Conservation (phyloP, 2,888 invertebrate genomes). For the Oscheius onirici region DNA sequence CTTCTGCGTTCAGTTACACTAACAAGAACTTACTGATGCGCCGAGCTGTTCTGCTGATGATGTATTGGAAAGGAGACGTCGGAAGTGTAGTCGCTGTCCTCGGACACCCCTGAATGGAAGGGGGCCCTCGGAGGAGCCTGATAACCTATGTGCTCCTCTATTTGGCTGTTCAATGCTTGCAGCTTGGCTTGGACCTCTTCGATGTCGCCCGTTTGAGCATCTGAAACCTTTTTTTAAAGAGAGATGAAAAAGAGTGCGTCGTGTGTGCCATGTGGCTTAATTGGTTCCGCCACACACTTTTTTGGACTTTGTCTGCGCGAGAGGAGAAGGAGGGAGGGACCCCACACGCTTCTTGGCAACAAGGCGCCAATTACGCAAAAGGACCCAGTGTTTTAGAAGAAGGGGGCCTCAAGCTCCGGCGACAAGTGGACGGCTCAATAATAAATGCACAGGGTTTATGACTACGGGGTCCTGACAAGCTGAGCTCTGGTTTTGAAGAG, state of each 20-base stretch:
- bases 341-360: constrained; percentile 10
- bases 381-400: not conserved
- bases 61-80: constrained; percentile 87
- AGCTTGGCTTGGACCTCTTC: constrained; percentile 60
- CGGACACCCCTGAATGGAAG: constrained; percentile 86
- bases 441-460: constrained; percentile 25
- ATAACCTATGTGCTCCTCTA: constrained; percentile 55
- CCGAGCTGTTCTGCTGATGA: constrained; percentile 86
- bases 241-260: not conserved
- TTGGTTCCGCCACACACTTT: constrained; percentile 15
- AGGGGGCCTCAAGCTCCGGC: not conserved
- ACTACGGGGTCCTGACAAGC: constrained; percentile 14
- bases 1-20: too few relatives aligned
- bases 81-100: constrained; percentile 95
- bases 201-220: constrained; percentile 56
- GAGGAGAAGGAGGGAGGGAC: not conserved
- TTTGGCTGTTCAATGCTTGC: constrained; percentile 60
- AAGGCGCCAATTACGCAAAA: constrained; percentile 10
- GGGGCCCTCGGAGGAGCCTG: constrained; percentile 58
- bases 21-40: constrained; percentile 78
- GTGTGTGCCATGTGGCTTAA: constrained; percentile 2
- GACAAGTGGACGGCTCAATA: not conserved
- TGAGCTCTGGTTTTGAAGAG: constrained; percentile 11
- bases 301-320: not conserved
- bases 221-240: constrained; percentile 42